Conservation (phyloP, 2,113 vertebrate species). For the Indri indri region DNA sequence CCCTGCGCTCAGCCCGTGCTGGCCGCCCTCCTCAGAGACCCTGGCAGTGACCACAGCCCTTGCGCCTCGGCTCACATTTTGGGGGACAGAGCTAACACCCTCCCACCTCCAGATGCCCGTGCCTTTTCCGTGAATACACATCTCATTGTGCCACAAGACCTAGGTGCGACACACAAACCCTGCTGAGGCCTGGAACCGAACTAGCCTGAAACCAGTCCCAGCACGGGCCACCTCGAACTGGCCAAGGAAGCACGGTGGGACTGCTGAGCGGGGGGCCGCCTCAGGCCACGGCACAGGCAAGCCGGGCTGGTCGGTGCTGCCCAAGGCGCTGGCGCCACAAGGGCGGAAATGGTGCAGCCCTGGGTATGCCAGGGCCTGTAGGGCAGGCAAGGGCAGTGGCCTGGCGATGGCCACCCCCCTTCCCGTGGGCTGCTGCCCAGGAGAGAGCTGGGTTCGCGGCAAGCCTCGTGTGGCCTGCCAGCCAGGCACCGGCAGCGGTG, state of each 20-base stretch:
- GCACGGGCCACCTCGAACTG: too few relatives aligned
- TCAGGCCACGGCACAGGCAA: neutral
- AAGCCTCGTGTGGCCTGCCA: neutral
- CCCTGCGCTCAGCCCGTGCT: too few relatives aligned
- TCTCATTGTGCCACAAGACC: neutral
- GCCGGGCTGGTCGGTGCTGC: accelerated
- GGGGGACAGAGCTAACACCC: neutral
- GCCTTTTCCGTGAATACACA: accelerated
- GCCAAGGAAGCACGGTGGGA: neutral
- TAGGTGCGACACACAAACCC: neutral
- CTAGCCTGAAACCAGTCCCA: neutral
- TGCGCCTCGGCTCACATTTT: neutral
- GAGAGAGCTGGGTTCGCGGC: neutral
- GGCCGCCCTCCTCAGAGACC: neutral
- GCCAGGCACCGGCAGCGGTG: neutral
- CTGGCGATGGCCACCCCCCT: too few relatives aligned
- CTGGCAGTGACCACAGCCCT: accelerated
- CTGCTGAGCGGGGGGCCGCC: neutral
- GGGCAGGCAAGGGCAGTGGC: too few relatives aligned
- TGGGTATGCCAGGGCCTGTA: neutral
- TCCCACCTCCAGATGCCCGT: neutral
- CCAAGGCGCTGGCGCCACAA: accelerated
- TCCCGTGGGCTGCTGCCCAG: accelerated
- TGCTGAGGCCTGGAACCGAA: accelerated
- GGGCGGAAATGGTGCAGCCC: neutral